Base-by-base conservation (phyloP, 2,888 invertebrate species). In the Anorthoa munda region DNA sequence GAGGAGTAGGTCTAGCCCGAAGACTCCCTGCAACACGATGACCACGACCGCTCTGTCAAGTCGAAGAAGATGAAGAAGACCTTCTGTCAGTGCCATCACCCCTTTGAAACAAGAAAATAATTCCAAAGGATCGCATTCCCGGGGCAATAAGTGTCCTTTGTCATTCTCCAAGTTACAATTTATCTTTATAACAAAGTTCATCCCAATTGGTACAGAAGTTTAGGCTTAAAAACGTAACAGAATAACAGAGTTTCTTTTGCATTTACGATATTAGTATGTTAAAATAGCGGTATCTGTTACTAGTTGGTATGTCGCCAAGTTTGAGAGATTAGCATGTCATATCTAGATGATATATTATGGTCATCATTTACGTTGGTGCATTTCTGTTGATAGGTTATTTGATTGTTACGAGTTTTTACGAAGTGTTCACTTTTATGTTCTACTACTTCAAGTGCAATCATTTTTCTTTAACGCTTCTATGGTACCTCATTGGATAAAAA, bases 221-320 rank as follows among this genome's bases (percentile, higher is more conserved):
- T 39, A 39, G 4, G 9, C n/a, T 3, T 59, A 2, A 45, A 60
- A 21, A 45, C 4, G 2, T 21, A 11, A 61, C 21, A 60, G 45
- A 23, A 4, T 17, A 21, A 45, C 17, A 46, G 21, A 45, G 2
- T 61, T 45, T 2, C 1, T 46, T 46, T 45, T 5, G 21, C 46
- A 17, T 46, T 23, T 26, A n/a, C n/a, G 7, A 56, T 68, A 39
- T 39, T 39, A 39, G 39, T 39, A 39, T 3, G 39, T 39, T 3
- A 39, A 61, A 61, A 67, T 77, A 77, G 26, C 72, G 72, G 72
- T 67, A 60, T 73, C 15, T 59, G 15, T 53, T 77, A 67, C 55
- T 56, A 23, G 55, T 61, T 67, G 26, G 21, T 39, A 15, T 13
- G 17, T 50, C 18, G 65, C 58, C 50, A 74, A 74, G 13, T 65